These are phyloP conservation scores for Protobothrops mucrosquamatus DNA, from an alignment of 2,113 vertebrate species.

Conservation along the genomic window DNA sequence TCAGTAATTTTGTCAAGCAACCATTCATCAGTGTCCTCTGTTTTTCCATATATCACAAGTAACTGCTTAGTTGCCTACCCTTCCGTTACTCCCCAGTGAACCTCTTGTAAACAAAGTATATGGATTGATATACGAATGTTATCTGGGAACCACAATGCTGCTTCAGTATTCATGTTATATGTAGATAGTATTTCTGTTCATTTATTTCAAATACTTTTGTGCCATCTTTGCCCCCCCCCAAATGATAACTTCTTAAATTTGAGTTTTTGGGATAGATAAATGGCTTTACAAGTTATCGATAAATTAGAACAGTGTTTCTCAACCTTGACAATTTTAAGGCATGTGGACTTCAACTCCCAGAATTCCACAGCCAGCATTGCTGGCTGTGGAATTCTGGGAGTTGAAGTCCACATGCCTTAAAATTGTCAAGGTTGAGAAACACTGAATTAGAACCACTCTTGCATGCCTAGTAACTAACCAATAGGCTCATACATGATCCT, in stretches of 20 bases:
- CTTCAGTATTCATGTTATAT: neutral
- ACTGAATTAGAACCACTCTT: neutral
- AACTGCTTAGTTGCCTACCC: neutral
- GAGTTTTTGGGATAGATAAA: neutral
- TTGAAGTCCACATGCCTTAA: too few species aligned
- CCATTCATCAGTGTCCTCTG: neutral
- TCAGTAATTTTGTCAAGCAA: neutral
- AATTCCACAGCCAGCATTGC: too few species aligned
- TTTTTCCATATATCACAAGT: neutral
- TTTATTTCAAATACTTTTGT: neutral
- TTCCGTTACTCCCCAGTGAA: neutral
- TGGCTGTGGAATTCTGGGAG: too few species aligned
- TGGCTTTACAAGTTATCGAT: neutral
- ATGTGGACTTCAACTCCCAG: too few species aligned
- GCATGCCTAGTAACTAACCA: neutral
- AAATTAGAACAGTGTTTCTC: neutral
- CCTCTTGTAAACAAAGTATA: neutral
- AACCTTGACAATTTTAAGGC: too few species aligned
- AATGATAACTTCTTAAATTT: neutral
- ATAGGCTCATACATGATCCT: neutral
- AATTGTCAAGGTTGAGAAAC: too few species aligned
- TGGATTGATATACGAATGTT: neutral
- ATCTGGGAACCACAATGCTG: neutral
- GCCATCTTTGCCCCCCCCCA: neutral
- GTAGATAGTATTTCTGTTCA: neutral